A percentile compares a stretch with the other conserved stretches of the same genome.
These are phyloP conservation scores for Lymantria dispar DNA, from an alignment of 2,888 invertebrate genomes.

Conservation along the genomic window DNA sequence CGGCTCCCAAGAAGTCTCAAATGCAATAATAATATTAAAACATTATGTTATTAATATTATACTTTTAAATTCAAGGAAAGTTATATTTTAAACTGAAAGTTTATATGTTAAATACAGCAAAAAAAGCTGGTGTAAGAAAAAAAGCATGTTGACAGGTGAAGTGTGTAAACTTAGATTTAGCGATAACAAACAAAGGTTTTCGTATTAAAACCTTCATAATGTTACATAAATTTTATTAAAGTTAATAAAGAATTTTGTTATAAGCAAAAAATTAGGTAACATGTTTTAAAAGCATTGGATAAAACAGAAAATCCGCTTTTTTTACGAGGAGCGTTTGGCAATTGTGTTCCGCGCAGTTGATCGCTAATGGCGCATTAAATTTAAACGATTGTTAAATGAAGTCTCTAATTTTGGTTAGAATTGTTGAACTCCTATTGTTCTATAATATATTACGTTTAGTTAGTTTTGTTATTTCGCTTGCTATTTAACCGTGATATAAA, in stretches of 20 bases:
- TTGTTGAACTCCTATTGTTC: conserved; percentile 41
- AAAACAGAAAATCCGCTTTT: conserved; percentile 13
- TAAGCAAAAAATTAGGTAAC: background rate
- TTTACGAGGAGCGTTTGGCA: conserved; percentile 10
- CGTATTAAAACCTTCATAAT: too few species aligned
- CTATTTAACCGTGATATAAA: conserved; percentile 42
- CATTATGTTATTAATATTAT: too few species aligned
- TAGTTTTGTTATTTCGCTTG: conserved; percentile 35
- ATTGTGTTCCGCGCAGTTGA: conserved; percentile 35
- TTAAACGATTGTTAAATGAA: conserved; percentile 46
- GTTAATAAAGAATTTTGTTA: background rate
- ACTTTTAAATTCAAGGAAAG: too few species aligned
- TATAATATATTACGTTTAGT: conserved; percentile 28
- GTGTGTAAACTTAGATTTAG: too few species aligned
- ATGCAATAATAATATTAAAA: too few species aligned
- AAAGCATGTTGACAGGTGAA: too few species aligned
- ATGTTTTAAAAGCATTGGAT: background rate
- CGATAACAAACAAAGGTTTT: too few species aligned
- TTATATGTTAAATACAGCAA: too few species aligned
- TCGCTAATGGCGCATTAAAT: conserved; percentile 42
- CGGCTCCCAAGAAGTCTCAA: too few species aligned
- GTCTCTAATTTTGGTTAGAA: conserved; percentile 44
- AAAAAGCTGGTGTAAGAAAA: too few species aligned
- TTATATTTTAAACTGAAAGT: too few species aligned
- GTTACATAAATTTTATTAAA: too few species aligned